These are phyloP conservation scores for Norana najaformis DNA, from an alignment of 2,888 invertebrate species.

Conservation along the genomic window DNA sequence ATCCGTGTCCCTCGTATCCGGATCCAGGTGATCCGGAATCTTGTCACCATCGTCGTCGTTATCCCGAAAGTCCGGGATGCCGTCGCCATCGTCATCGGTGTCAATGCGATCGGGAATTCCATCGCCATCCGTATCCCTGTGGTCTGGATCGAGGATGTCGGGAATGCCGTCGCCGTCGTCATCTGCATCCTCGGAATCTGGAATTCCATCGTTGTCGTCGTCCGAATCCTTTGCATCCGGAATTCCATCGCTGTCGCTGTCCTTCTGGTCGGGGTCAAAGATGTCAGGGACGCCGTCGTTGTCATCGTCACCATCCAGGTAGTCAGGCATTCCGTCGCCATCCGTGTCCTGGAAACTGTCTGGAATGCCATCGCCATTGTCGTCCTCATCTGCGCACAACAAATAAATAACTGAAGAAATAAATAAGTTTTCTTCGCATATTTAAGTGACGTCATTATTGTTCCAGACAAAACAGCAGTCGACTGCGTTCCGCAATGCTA, in stretches of 20 bases:
- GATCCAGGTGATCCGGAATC: conserved; percentile 39
- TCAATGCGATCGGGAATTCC: conserved; percentile 53
- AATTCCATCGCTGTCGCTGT: conserved; percentile 42
- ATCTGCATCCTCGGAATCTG: conserved; percentile 41
- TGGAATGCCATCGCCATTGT: conserved; percentile 28
- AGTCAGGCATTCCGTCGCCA: conserved; percentile 19
- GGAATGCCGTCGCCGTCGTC: conserved; percentile 45
- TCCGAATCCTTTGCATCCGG: conserved; percentile 31
- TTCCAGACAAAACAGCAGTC: too few species aligned
- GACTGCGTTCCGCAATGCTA: too few species aligned
- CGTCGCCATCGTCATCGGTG: conserved; percentile 40
- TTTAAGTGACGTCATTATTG: too few species aligned
- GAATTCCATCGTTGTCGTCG: conserved; percentile 36
- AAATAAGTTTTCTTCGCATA: background rate
- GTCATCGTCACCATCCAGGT: conserved; percentile 40
- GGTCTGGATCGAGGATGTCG: conserved; percentile 35
- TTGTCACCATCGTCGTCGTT: conserved; percentile 50
- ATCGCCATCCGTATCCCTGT: conserved; percentile 48
- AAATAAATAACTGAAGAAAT: background rate
- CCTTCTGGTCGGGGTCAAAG: conserved; percentile 40
- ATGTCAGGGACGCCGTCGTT: conserved; percentile 40
- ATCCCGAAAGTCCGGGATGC: conserved; percentile 40
- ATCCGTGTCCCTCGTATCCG: conserved; percentile 19
- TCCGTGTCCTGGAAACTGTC: conserved; percentile 23
- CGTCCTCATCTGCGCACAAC: conserved; percentile 18